A percentile compares a stretch with the other conserved stretches of the same genome.
Conservation (phyloP, 2,113 vertebrate species). For the Calyptomena viridis region DNA sequence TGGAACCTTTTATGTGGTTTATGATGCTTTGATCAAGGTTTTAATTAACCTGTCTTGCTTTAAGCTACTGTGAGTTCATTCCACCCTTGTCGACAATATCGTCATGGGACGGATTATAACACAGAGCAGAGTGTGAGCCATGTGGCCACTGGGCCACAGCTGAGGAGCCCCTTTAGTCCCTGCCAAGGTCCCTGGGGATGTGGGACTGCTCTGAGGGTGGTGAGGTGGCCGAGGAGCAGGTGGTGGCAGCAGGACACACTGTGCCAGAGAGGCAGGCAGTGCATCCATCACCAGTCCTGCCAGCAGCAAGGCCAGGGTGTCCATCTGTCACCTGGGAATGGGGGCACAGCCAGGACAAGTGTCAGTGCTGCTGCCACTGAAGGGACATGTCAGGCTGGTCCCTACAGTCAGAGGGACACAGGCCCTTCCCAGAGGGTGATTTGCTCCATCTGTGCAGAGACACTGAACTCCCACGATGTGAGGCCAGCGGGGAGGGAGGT, state of each 20-base stretch:
- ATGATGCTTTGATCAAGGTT: conserved; percentile 66
- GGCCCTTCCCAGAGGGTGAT: not conserved
- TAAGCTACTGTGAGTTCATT: conserved; percentile 55
- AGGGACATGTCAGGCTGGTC: not conserved
- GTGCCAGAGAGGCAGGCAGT: not conserved
- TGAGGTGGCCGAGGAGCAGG: not conserved
- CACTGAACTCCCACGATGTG: rapidly evolving
- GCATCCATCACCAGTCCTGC: not conserved
- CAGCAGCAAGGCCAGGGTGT: not conserved
- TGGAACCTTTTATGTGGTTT: conserved; percentile 52
- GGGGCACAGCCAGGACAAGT: rapidly evolving
- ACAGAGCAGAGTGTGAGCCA: not conserved
- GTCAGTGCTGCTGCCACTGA: not conserved
- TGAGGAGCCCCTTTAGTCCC: not conserved
- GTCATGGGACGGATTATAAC: not conserved
- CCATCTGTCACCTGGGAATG: rapidly evolving
- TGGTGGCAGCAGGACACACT: not conserved
- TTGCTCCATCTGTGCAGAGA: not conserved
- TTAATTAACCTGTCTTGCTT: conserved; percentile 74
- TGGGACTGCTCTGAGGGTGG: not conserved
- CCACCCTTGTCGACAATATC: not conserved
- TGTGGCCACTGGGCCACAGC: not conserved
- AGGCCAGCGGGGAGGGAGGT: not conserved
- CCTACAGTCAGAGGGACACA: not conserved
- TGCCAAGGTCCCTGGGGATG: rapidly evolving